Conservation (phyloP, 2,888 invertebrate species). For the Coleophora deauratella region DNA sequence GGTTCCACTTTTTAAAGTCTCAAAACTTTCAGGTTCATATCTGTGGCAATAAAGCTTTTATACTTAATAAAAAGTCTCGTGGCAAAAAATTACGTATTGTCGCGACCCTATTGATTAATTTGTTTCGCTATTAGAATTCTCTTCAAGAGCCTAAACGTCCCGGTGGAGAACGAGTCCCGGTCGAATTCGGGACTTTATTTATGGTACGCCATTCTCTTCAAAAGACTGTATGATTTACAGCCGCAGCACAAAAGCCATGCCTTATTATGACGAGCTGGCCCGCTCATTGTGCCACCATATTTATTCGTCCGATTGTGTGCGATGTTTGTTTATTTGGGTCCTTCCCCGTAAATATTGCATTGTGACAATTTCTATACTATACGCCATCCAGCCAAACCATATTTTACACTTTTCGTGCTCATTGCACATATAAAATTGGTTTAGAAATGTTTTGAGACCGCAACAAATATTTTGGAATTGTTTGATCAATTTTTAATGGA, state of each 20-base stretch:
- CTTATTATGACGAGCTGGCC: constrained; percentile 70
- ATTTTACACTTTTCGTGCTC: constrained; percentile 59
- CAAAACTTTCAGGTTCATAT: constrained; percentile 24
- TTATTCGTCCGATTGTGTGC: constrained; percentile 61
- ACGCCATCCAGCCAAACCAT: constrained; percentile 49
- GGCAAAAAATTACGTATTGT: constrained; percentile 46
- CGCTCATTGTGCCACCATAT: constrained; percentile 65
- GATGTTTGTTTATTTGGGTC: constrained; percentile 69
- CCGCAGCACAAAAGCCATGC: constrained; percentile 62
- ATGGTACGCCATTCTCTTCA: constrained; percentile 67
- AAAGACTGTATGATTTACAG: constrained; percentile 70
- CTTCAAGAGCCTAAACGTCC: constrained; percentile 51
- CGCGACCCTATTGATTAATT: constrained; percentile 61
- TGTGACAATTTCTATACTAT: constrained; percentile 42
- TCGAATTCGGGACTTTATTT: constrained; percentile 64
- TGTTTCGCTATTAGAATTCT: constrained; percentile 62
- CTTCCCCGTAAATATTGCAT: constrained; percentile 64
- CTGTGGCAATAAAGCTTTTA: constrained; percentile 31
- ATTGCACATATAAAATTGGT: constrained; percentile 15
- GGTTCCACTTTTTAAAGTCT: constrained; percentile 25
- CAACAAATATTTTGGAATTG: constrained; percentile 13
- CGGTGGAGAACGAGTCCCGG: constrained; percentile 43
- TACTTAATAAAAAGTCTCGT: constrained; percentile 32
- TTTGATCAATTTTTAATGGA: too few relatives aligned
- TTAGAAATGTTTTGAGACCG: constrained; percentile 42